Conservation (phyloP, 2,797 vertebrate species). For the Pangasius larnaudii region DNA sequence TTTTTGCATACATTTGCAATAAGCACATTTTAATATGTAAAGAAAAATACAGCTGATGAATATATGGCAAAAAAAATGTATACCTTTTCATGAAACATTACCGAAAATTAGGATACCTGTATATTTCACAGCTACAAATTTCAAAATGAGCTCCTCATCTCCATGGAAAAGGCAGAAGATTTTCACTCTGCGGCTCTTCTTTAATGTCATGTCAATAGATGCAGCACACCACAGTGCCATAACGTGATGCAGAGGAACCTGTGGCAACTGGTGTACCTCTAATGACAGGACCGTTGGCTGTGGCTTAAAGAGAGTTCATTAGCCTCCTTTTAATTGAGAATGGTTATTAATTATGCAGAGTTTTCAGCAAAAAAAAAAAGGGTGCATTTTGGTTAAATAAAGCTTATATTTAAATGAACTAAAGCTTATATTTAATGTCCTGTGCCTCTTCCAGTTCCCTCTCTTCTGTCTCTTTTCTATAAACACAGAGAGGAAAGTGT, state of each 20-base stretch:
- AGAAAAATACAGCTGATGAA: neutral
- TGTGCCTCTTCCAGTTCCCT: neutral
- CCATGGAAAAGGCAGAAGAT: slow-evolving; percentile 64
- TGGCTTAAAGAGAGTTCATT: slow-evolving; percentile 73
- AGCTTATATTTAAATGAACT: neutral
- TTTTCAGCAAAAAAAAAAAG: slow-evolving; percentile 50
- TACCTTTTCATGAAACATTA: neutral
- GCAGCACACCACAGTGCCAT: slow-evolving; percentile 62
- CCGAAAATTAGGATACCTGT: neutral
- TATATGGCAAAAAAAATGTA: neutral
- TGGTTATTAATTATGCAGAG: slow-evolving; percentile 68
- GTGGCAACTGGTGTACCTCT: slow-evolving; percentile 71
- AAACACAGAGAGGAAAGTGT: slow-evolving; percentile 9
- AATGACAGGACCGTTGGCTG: slow-evolving; percentile 64
- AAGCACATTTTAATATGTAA: neutral
- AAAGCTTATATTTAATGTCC: neutral
- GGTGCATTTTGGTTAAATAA: slow-evolving; percentile 10
- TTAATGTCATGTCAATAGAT: slow-evolving; percentile 64
- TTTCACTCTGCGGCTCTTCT: slow-evolving; percentile 69
- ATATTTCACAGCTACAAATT: slow-evolving; percentile 43
- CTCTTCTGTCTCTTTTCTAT: slow-evolving; percentile 3
- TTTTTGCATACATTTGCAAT: neutral
- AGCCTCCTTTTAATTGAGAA: slow-evolving; percentile 74
- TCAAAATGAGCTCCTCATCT: slow-evolving; percentile 60
- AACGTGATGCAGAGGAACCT: slow-evolving; percentile 76